Percentiles rank a stretch among this genome's conserved stretches.
Evolutionary conservation across 1,140 invertebrate genomes (phyloP).

Genomic region (Hyles euphorbiae): DNA sequence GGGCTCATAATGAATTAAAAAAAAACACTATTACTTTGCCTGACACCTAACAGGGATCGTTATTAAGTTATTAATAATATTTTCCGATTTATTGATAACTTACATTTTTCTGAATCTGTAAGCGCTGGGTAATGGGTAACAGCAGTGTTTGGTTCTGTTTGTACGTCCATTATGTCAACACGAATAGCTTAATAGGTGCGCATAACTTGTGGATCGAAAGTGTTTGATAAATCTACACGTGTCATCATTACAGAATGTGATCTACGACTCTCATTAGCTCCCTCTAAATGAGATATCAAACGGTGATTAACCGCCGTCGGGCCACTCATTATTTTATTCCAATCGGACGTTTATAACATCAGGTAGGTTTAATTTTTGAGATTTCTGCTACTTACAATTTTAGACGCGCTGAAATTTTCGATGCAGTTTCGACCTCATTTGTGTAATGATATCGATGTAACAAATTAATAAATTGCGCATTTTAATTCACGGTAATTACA

Average conservation of each 20-base stretch:
- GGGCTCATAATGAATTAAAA: too few species aligned
- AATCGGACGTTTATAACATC: constrained; percentile 52
- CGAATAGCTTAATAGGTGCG: constrained; percentile 58
- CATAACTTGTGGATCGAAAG: constrained; percentile 67
- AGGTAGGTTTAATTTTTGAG: constrained; percentile 4
- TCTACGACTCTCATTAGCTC: constrained; percentile 67
- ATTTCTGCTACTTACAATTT: too few species aligned
- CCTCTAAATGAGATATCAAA: constrained; percentile 66
- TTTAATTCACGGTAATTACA: too few species aligned
- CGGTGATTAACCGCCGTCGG: constrained; percentile 51
- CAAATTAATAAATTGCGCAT: too few species aligned
- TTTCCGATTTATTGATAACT: background rate
- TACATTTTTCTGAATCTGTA: background rate
- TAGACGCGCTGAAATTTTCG: too few species aligned
- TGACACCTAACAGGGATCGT: too few species aligned
- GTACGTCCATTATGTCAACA: constrained; percentile 69
- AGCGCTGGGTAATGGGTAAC: constrained; percentile 39
- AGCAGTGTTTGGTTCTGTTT: constrained; percentile 58
- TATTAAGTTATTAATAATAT: background rate
- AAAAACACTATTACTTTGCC: too few species aligned
- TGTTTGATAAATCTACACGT: constrained; percentile 64
- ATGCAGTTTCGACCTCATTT: too few species aligned
- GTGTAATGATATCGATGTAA: too few species aligned
- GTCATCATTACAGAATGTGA: constrained; percentile 68
- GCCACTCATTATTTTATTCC: constrained; percentile 63